Conservation (phyloP, 2,113 vertebrate species). For the Sapayoa aenigma region DNA sequence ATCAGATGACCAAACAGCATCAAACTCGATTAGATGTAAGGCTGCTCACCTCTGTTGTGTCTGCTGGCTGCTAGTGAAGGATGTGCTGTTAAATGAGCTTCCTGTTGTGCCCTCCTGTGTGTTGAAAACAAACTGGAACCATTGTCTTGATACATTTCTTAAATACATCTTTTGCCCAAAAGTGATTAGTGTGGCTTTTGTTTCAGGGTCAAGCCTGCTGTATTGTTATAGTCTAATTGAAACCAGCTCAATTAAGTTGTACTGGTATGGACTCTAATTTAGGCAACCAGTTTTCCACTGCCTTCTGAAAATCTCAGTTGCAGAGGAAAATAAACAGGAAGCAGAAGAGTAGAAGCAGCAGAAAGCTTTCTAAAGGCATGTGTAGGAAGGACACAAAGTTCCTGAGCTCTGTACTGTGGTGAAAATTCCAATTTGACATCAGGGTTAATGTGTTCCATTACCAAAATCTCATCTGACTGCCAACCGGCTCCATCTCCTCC, state of each 20-base stretch:
- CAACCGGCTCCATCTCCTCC: background rate
- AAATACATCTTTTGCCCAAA: background rate
- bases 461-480: background rate
- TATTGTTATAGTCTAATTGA: background rate
- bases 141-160: background rate
- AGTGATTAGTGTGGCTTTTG: background rate
- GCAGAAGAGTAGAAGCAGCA: background rate
- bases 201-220: background rate
- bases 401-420: background rate
- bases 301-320: background rate
- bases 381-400: background rate
- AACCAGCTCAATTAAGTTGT: background rate
- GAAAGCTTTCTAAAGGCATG: background rate
- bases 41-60: background rate
- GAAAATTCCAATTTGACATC: background rate
- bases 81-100: background rate
- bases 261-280: background rate
- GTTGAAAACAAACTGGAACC: background rate
- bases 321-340: background rate
- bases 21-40: slow-evolving; percentile 96
- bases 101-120: background rate
- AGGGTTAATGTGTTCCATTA: background rate
- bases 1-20: slow-evolving; percentile 99
- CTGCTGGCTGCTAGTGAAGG: background rate
- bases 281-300: background rate